Base-by-base conservation (phyloP, 2,797 vertebrate genomes). In the Champsocephalus gunnari region DNA sequence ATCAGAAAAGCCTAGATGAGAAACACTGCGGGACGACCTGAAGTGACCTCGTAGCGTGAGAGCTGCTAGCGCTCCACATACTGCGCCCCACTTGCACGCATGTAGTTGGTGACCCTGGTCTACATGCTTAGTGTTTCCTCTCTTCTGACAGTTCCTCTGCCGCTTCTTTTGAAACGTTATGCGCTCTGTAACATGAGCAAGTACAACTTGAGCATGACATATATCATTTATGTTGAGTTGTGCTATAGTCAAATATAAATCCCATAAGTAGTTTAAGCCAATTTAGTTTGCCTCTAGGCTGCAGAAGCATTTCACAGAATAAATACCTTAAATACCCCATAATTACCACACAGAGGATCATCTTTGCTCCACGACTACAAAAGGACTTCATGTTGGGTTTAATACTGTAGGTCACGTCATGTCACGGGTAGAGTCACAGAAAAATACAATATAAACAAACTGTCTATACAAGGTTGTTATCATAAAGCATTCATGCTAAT, bases 161-260 rank as follows among this genome's bases (percentile, higher is more conserved):
- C 19, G n/a, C 65, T 71, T 10, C 24, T 9, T 17, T 13, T 64
- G 54, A 67, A 63, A 59, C 16, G 13, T 60, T 60, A 49, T 13
- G 45, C 0, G 0, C 9, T 53, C 12, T 51, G 60, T 59, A 59
- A 70, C 67, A 74, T 65, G 34, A 62, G 50, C 71, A 77, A 80
- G 43, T 24, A 19, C 41, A 44, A 12, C 41, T 58, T 24, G 14
- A 41, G 38, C 19, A 48, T 66, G 51, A 62, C 49, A 49, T 13
- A 50, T 44, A 45, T 53, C 55, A 38, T 84, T 79, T 50, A 71
- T 68, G 58, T 55, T 75, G 54, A 55, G 78, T 59, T 79, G 71
- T 61, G n/a, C 71, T 80, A 73, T 63, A 73, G 76, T 66, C 61
- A 66, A 68, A 62, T 10, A 8, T 51, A 71, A 82, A 78, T 70